These are phyloP conservation scores for Zapornia atra DNA, from an alignment of 2,113 vertebrate genomes.

Conservation along the genomic window DNA sequence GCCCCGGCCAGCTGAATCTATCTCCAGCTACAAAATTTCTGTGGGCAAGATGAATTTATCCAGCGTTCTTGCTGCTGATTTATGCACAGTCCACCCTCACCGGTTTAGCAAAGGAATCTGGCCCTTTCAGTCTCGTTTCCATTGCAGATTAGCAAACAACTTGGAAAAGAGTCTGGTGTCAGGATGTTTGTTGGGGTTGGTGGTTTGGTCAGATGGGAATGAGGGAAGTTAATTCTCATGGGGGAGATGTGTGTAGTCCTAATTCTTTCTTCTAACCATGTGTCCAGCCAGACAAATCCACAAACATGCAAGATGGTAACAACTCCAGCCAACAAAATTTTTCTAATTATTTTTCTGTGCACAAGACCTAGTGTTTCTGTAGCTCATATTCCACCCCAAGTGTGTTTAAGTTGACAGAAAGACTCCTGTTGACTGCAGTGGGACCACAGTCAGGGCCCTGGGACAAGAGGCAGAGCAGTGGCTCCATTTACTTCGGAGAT, in stretches of 20 bases:
- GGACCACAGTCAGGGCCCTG: neutral
- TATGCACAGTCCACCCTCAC: neutral
- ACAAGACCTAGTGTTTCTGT: neutral
- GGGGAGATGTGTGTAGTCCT: conserved; percentile 11
- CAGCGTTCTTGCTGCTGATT: neutral
- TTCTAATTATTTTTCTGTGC: conserved; percentile 17
- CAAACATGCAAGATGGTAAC: conserved; percentile 30
- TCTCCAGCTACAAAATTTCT: neutral
- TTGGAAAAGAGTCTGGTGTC: conserved; percentile 15
- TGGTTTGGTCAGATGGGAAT: conserved; percentile 31
- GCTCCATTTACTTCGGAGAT: conserved; percentile 23
- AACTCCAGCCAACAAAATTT: conserved; percentile 46
- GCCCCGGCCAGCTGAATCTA: neutral
- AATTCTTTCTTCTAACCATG: conserved; percentile 34
- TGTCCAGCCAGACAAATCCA: conserved; percentile 39
- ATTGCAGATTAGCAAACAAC: neutral
- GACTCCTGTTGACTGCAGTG: neutral
- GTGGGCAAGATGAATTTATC: neutral
- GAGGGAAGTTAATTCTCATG: conserved; percentile 33
- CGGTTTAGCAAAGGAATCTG: neutral
- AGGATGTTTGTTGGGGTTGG: conserved; percentile 31
- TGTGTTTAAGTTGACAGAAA: neutral
- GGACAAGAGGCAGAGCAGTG: neutral
- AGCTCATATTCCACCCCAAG: conserved; percentile 3
- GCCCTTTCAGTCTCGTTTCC: neutral